phyloP scores from a whole-genome alignment of 2,797 vertebrate genomes.

The Scyliorhinus canicula region DNA sequence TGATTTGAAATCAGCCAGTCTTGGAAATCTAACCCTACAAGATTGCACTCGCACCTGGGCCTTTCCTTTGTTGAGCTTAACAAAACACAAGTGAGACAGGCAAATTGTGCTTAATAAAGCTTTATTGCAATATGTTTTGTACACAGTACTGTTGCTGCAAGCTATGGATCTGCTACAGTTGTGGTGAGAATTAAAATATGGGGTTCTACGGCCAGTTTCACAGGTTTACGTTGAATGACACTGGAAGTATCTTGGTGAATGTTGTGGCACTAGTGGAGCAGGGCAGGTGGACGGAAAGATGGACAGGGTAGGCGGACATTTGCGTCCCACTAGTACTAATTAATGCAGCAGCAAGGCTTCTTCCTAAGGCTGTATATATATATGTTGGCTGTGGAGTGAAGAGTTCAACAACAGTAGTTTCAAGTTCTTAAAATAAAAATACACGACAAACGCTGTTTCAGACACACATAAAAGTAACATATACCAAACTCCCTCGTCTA shows the following conservation, averaged over 20 bases:
- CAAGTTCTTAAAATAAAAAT: slow-evolving; percentile 57
- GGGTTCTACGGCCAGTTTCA: slow-evolving; percentile 56
- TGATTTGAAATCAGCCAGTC: background rate
- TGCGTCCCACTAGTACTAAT: slow-evolving; percentile 43
- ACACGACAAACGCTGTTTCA: slow-evolving; percentile 51
- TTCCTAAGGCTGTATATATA: slow-evolving; percentile 54
- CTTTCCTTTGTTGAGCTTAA: background rate
- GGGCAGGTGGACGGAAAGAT: slow-evolving; percentile 42
- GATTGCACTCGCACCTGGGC: background rate
- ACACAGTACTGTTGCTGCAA: slow-evolving; percentile 60
- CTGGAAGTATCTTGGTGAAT: slow-evolving; percentile 48
- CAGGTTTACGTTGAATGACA: slow-evolving; percentile 59
- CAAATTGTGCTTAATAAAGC: slow-evolving; percentile 60
- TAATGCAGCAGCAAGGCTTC: slow-evolving; percentile 58
- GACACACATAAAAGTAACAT: slow-evolving; percentile 52
- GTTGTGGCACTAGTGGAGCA: slow-evolving; percentile 43
- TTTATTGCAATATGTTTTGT: slow-evolving; percentile 72
- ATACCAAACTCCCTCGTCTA: slow-evolving; percentile 52
- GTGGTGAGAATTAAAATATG: slow-evolving; percentile 56
- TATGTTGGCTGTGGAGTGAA: slow-evolving; percentile 48
- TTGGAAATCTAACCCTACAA: background rate
- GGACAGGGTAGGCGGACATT: slow-evolving; percentile 43
- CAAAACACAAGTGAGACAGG: background rate
- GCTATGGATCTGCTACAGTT: slow-evolving; percentile 49
- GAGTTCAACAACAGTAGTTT: slow-evolving; percentile 51